Evolutionary conservation across 2,797 vertebrate species (phyloP), one percentile per base, ranked within the genome.

Genomic region (Enteromius argenteus): DNA sequence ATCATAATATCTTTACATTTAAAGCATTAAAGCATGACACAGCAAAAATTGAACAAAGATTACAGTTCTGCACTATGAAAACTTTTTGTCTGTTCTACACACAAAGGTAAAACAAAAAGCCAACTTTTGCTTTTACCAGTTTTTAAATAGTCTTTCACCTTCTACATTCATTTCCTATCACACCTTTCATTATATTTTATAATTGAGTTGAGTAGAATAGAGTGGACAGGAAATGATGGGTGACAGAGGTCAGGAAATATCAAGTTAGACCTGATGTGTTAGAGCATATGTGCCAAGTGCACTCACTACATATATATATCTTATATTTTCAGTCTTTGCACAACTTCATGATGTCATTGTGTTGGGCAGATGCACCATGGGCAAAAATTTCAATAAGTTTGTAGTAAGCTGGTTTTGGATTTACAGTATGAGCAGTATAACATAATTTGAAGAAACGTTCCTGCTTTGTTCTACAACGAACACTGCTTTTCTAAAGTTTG

Each of bases 1-100:
- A 58, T 39, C 35, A 11, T 58, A 17, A 42, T 10, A 5, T 39
- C 8, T 39, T 7, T 58, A 76, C 11, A 15, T 23, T 27, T 58
- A 58, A n/a, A 44, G 11, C 42, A 37, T 37, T 75, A 56, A 71
- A 51, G 6, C 73, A 49, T 68, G 64, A 81, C 27, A 46, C 46
- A 46, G 30, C 21, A 19, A 85, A 88, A 90, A 87, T 51, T 42
- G 14, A 79, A 62, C 7, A 74, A 75, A 27, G n/a, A 23, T 27
- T 42, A 3, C 39, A 27, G 35, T 60, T 62, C n/a, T 42, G 44
- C 69, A 30, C 6, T 49, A 4, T 46, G 14, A 23, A 76, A 76
- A 27, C 74, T 11, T 76, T 76, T 32, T 73, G 44, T 56, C 73
- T 37, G 21, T 58, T 60, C n/a, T 62, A 30, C 56, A 42, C 2